A percentile compares a stretch with the other conserved stretches of the same genome.
phyloP scores from a whole-genome alignment of 2,888 invertebrate genomes.

The Sesia bembeciformis region DNA sequence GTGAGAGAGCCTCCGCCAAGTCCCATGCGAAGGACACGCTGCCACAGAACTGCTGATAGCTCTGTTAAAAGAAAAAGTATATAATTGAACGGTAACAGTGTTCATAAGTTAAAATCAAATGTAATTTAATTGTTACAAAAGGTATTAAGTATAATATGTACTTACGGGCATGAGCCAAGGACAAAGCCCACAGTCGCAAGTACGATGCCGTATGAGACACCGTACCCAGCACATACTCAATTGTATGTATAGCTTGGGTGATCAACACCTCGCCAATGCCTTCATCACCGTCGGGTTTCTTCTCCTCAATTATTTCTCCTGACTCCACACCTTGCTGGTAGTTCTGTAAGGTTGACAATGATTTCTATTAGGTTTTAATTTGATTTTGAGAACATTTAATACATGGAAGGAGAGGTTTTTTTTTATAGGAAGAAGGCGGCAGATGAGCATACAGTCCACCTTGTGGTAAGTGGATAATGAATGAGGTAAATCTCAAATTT shows the following conservation, averaged over 20 bases:
- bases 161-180: conserved; percentile 90
- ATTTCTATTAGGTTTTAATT: neutral
- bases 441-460: no score
- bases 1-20: conserved; percentile 32
- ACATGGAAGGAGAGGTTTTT: neutral
- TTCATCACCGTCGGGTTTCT: conserved; percentile 44
- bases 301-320: conserved; percentile 25
- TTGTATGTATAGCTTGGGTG: conserved; percentile 90
- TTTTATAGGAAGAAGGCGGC: no score
- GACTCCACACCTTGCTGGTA: conserved; percentile 51
- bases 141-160: conserved; percentile 16
- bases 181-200: conserved; percentile 91
- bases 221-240: conserved; percentile 92
- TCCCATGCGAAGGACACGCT: conserved; percentile 77
- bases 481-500: no score
- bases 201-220: conserved; percentile 94
- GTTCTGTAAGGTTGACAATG: conserved; percentile 18
- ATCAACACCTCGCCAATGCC: conserved; percentile 85
- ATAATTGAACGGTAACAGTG: no score
- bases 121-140: neutral
- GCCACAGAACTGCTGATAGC: conserved; percentile 87
- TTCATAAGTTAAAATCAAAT: neutral
- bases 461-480: no score
- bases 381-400: neutral
- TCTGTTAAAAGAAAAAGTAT: conserved; percentile 62